Base-by-base conservation (phyloP, 2,888 invertebrate species). In the Zeuzera pyrina region DNA sequence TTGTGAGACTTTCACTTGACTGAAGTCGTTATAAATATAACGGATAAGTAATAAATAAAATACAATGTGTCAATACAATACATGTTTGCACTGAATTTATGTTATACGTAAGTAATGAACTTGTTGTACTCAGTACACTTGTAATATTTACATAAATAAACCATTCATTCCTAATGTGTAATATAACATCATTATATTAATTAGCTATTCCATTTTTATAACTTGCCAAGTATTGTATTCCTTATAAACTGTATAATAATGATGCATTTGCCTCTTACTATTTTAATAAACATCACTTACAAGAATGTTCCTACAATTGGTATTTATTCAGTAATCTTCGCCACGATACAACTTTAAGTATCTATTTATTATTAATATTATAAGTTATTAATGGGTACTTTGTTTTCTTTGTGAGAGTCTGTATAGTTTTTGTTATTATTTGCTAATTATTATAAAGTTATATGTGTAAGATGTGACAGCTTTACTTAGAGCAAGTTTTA, bases 401-500 rank as follows among this genome's bases (percentile, higher is more conserved):
- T 46, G 45, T 62, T 61, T 64, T 67, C 45, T 59, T 57, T 65
- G 53, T 67, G 50, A 63, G 64, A 74, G 66, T 74, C 64, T 77
- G 71, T 77, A 70, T 60, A 71, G 63, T 45, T 53, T 65, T 68
- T 67, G 63, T 73, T 76, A 69, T 76, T 63, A 73, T 76, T 79
- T 73, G 74, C 76, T 71, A 70, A 64, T 57, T 49, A 52, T 58
- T 61, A 65, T 61, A 45, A 22, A 14, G 21, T 50, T 55, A 49
- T 51, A 29, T 36, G 35, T 70, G 66, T 78, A 77, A 76, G 72
- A 77, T 77, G 76, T 78, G 78, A 81, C 74, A 79, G 78, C 81
- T 79, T 81, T 79, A 79, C 66, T 65, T 79, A 78, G 74, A 65
- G 64, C 73, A 72, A 76, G 67, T 63, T 70, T 71, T 71, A 69